These are phyloP conservation scores for Erynnis tages DNA, from an alignment of 2,888 invertebrate genomes.

Conservation along the genomic window DNA sequence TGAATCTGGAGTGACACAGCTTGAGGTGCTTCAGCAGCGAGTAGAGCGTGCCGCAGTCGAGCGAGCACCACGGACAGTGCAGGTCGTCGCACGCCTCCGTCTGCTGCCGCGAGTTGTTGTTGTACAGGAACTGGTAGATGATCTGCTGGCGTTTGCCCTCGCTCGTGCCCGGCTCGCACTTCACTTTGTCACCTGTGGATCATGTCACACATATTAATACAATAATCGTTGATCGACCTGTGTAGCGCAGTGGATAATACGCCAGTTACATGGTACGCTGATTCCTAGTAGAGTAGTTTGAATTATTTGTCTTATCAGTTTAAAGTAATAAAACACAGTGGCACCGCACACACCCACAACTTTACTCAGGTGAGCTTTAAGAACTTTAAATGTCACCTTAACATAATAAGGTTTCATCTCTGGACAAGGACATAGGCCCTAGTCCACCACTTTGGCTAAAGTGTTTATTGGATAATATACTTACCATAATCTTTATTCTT, in stretches of 20 bases:
- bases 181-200: slow-evolving; percentile 56
- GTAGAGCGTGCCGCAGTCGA: slow-evolving; percentile 93
- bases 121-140: slow-evolving; percentile 97
- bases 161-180: slow-evolving; percentile 45
- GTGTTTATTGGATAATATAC: neutral
- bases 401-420: no score
- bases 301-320: no score
- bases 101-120: slow-evolving; percentile 96
- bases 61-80: slow-evolving; percentile 97
- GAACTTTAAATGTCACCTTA: no score
- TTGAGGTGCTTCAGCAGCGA: slow-evolving; percentile 96
- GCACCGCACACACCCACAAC: no score
- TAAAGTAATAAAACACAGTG: no score
- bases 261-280: no score
- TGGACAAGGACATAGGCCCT: no score
- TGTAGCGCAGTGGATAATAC: no score
- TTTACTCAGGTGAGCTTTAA: no score
- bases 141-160: slow-evolving; percentile 85
- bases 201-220: neutral
- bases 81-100: slow-evolving; percentile 96
- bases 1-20: slow-evolving; percentile 95
- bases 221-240: no score
- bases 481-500: neutral
- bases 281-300: no score
- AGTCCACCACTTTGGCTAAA: no score